phyloP scores from a whole-genome alignment of 2,888 invertebrate genomes.

The Agrypnus murinus region DNA sequence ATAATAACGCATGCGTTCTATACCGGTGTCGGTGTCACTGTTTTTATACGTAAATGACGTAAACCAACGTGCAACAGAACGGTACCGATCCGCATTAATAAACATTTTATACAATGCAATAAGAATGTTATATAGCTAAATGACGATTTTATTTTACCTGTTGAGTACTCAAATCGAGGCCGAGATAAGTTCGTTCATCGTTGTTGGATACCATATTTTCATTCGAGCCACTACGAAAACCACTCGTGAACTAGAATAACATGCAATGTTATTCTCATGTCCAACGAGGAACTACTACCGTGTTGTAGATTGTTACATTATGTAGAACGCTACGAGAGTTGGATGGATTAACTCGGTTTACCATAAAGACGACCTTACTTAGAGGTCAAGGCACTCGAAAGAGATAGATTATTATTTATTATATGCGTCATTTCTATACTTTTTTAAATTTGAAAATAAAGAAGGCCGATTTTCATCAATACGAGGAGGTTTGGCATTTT shows the following conservation, averaged over 20 bases:
- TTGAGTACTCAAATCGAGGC: constrained; percentile 91
- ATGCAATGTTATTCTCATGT: constrained; percentile 6
- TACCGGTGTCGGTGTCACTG: background rate
- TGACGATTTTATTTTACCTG: constrained; percentile 77
- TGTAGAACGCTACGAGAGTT: constrained; percentile 24
- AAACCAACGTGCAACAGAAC: constrained; percentile 5
- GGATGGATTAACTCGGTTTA: constrained; percentile 28
- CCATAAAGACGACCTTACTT: constrained; percentile 41
- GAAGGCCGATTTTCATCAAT: too few species aligned
- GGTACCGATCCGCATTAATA: constrained; percentile 9
- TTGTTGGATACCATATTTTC: constrained; percentile 42
- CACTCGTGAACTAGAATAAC: constrained; percentile 24
- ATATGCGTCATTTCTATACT: constrained; percentile 13
- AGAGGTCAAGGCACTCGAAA: constrained; percentile 52
- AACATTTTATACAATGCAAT: background rate
- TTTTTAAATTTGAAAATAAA: too few species aligned
- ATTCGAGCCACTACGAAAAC: background rate
- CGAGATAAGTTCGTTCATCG: constrained; percentile 77
- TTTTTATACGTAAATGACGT: constrained; percentile 21
- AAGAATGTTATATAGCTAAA: background rate
- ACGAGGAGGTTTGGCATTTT: too few species aligned
- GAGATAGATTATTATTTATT: too few species aligned
- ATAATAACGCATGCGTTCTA: constrained; percentile 45
- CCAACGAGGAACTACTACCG: constrained; percentile 20
- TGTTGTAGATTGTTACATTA: constrained; percentile 27